These are phyloP conservation scores for Epiblema foenella DNA, from an alignment of 2,888 invertebrate species.

Conservation along the genomic window DNA sequence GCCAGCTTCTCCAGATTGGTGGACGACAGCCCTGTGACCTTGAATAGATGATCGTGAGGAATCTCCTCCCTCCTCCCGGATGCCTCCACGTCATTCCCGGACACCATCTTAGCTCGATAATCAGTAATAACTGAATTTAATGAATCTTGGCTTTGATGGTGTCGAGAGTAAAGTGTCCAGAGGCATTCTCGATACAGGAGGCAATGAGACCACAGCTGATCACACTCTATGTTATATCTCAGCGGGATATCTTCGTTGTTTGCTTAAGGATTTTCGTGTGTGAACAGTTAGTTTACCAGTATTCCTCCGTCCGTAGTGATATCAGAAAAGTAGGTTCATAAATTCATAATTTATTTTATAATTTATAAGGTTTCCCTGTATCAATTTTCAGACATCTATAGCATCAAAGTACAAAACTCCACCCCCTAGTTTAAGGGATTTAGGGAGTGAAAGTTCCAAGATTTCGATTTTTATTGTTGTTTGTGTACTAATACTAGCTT, in stretches of 20 bases:
- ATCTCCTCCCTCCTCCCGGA: constrained; percentile 65
- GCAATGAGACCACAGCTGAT: constrained; percentile 46
- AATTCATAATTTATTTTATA: neutral
- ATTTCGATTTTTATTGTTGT: too few species aligned
- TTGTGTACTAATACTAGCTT: too few species aligned
- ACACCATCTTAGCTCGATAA: constrained; percentile 56
- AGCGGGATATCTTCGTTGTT: constrained; percentile 57
- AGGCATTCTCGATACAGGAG: constrained; percentile 42
- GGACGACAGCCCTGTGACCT: constrained; percentile 75
- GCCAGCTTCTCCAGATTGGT: constrained; percentile 74
- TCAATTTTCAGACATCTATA: too few species aligned
- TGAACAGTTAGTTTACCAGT: constrained; percentile 57
- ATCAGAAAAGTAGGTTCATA: constrained; percentile 27
- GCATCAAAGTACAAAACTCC: too few species aligned
- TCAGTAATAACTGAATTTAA: constrained; percentile 40
- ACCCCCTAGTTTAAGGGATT: too few species aligned
- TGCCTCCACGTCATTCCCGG: constrained; percentile 61
- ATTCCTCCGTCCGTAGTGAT: constrained; percentile 57
- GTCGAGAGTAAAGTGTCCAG: constrained; percentile 6
- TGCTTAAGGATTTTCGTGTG: constrained; percentile 57
- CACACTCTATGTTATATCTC: constrained; percentile 51
- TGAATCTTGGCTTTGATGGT: constrained; percentile 5
- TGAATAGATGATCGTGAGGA: constrained; percentile 74
- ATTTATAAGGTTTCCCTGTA: neutral
- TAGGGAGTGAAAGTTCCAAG: too few species aligned